Evolutionary conservation across 2,113 vertebrate species (phyloP).

Genomic region (Hippocampus guttulatus): DNA sequence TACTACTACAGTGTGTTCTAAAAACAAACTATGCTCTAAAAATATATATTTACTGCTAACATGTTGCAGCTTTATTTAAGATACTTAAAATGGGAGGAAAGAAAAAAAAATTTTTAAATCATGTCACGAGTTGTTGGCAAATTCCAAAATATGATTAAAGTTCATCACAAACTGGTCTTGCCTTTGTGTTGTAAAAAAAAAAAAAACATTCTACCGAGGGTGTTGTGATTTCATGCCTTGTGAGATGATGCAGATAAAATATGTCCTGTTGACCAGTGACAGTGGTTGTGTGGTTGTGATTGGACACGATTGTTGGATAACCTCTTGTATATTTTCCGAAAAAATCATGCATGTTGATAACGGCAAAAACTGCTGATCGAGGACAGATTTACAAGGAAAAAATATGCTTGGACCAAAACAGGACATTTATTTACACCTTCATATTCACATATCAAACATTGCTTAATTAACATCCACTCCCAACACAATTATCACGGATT

Average conservation of each 20-base stretch:
- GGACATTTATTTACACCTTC: conserved; percentile 65
- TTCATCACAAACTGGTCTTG: too few species aligned
- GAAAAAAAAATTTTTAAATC: too few species aligned
- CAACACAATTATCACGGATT: conserved; percentile 18
- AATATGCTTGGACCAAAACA: neutral
- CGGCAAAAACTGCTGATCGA: conserved; percentile 16
- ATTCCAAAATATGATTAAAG: too few species aligned
- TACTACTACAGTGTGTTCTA: too few species aligned
- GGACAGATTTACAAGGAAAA: conserved; percentile 25
- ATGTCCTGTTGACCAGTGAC: neutral
- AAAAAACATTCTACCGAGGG: neutral
- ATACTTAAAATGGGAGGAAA: too few species aligned
- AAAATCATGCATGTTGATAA: conserved; percentile 17
- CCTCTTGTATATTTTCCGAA: conserved; percentile 24
- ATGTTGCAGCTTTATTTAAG: too few species aligned
- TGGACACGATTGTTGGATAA: conserved; percentile 23
- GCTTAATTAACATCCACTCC: conserved; percentile 33
- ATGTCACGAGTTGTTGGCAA: too few species aligned
- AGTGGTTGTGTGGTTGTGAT: conserved; percentile 13
- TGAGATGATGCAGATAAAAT: too few species aligned
- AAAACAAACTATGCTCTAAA: too few species aligned
- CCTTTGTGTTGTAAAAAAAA: too few species aligned
- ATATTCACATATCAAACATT: conserved; percentile 38
- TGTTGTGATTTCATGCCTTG: neutral
- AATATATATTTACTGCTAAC: too few species aligned